A percentile compares a stretch with the other conserved stretches of the same genome.
Conservation (phyloP, 2,888 invertebrate genomes). For the Eilema griseolum region DNA sequence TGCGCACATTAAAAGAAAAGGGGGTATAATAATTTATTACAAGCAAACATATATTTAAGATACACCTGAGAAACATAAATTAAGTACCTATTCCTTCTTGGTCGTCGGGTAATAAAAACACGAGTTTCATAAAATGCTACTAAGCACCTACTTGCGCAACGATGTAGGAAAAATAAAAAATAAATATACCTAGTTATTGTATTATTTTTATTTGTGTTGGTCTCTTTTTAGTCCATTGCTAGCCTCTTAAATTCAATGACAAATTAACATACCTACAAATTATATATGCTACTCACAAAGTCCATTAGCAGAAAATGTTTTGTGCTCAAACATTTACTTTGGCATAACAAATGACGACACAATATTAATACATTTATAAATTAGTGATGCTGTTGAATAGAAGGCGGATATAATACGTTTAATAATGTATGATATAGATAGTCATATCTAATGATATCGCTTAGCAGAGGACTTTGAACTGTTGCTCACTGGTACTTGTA, state of each 20-base stretch:
- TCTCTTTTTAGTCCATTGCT: not conserved
- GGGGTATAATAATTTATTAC: too few relatives aligned
- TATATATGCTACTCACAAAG: not conserved
- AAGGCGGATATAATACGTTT: not conserved
- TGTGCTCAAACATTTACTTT: constrained; percentile 3
- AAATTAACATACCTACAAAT: not conserved
- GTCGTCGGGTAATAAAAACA: too few relatives aligned
- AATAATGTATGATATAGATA: not conserved
- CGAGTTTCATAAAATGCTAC: too few relatives aligned
- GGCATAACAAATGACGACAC: not conserved
- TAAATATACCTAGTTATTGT: too few relatives aligned
- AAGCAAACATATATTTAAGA: too few relatives aligned
- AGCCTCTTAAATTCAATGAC: not conserved
- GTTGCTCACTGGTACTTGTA: not conserved
- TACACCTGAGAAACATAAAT: too few relatives aligned
- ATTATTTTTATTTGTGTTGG: too few relatives aligned
- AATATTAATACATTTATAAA: not conserved
- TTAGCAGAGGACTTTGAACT: not conserved
- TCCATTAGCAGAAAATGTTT: constrained; percentile 1
- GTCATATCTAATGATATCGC: not conserved
- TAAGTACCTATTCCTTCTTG: too few relatives aligned
- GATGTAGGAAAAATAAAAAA: too few relatives aligned
- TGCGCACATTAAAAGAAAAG: too few relatives aligned
- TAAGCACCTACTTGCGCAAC: too few relatives aligned
- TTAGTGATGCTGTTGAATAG: not conserved